Percentiles rank a stretch among this genome's conserved stretches.
Evolutionary conservation across 53 echinoderm and acorn worm species (phyloP).

Genomic region (Mesocentrotus franciscanus): DNA sequence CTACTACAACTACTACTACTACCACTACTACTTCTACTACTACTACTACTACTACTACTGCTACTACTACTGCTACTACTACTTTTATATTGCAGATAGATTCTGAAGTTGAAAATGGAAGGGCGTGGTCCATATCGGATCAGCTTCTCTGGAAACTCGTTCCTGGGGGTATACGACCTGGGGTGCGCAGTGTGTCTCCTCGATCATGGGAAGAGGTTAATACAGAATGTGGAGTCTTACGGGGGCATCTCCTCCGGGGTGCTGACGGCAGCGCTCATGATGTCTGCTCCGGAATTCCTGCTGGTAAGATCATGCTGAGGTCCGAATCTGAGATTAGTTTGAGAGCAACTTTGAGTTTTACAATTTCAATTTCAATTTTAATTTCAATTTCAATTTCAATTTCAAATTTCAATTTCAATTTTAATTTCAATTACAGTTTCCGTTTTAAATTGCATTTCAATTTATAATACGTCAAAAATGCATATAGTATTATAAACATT

Average conservation of each 20-base stretch:
- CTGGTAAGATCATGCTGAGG: conserved; percentile 48
- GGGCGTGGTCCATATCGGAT: conserved; percentile 61
- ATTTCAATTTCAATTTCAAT: no score
- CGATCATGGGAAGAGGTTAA: conserved; percentile 73
- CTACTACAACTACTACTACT: background rate
- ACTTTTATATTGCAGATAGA: background rate
- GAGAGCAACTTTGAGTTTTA: no score
- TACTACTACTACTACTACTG: background rate
- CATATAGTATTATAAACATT: no score
- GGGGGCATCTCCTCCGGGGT: conserved; percentile 78
- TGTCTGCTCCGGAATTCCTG: conserved; percentile 74
- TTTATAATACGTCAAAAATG: no score
- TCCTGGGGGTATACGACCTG: conserved; percentile 79
- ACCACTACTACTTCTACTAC: background rate
- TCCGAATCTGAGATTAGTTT: no score
- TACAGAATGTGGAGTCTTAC: conserved; percentile 62
- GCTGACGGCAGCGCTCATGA: conserved; percentile 73
- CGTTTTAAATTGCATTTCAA: no score
- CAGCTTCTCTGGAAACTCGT: conserved; percentile 78
- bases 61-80: background rate
- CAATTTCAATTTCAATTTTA: no score
- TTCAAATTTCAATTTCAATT: no score
- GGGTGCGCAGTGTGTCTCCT: conserved; percentile 75
- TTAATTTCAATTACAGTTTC: no score
- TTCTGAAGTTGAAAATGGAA: background rate